phyloP scores from a whole-genome alignment of 2,797 vertebrate species.

The Lepus townsendii region DNA sequence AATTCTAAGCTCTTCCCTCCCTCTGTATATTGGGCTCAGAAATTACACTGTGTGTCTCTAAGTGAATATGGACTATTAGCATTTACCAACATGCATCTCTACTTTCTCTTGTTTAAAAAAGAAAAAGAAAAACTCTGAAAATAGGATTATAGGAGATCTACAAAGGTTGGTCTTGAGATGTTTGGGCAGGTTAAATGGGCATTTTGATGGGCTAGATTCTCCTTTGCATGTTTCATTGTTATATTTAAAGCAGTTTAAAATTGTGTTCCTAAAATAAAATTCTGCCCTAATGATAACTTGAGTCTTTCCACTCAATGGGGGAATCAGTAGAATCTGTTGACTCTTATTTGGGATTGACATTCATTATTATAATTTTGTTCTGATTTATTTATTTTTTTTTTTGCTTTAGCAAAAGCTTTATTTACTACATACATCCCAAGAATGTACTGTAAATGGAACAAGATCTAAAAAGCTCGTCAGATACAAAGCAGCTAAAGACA shows the following conservation, averaged over 20 bases:
- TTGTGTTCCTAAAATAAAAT: slow-evolving; percentile 94
- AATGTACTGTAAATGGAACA: slow-evolving; percentile 94
- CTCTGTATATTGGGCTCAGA: slow-evolving; percentile 92
- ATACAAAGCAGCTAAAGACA: slow-evolving; percentile 91
- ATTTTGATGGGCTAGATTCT: slow-evolving; percentile 93
- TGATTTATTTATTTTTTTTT: too few relatives aligned
- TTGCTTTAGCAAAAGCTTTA: slow-evolving; percentile 96
- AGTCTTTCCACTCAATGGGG: slow-evolving; percentile 91
- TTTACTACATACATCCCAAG: slow-evolving; percentile 93
- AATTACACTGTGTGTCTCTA: slow-evolving; percentile 92
- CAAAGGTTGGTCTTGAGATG: slow-evolving; percentile 91
- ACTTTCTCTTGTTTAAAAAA: slow-evolving; percentile 94
- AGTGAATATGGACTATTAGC: slow-evolving; percentile 95
- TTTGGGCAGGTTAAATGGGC: slow-evolving; percentile 92
- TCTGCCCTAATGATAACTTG: slow-evolving; percentile 91
- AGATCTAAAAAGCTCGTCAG: slow-evolving; percentile 90
- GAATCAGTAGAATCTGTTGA: slow-evolving; percentile 91
- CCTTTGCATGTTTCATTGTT: slow-evolving; percentile 94
- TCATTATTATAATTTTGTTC: slow-evolving; percentile 89
- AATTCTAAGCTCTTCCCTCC: slow-evolving; percentile 93
- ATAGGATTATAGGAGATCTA: slow-evolving; percentile 89
- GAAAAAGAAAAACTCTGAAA: slow-evolving; percentile 85
- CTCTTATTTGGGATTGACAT: slow-evolving; percentile 92
- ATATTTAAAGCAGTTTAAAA: slow-evolving; percentile 95
- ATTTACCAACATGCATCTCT: slow-evolving; percentile 96